phyloP scores from a whole-genome alignment of 2,113 vertebrate genomes.

The Triplophysa dalaica region DNA sequence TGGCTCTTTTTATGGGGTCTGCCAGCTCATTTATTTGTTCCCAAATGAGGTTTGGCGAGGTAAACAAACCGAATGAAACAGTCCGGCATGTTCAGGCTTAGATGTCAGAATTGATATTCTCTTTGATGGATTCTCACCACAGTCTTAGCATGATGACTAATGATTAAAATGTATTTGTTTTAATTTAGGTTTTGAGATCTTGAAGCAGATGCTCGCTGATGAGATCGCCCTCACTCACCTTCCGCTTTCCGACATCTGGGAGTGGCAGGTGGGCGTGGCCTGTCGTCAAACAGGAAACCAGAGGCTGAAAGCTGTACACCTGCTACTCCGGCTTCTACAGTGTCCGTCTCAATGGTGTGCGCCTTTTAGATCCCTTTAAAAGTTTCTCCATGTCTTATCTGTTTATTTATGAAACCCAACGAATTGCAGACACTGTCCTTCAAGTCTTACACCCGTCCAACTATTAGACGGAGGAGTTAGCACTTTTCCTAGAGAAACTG shows the following conservation, averaged over 20 bases:
- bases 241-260: constrained; percentile 88
- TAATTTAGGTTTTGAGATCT: constrained; percentile 88
- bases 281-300: constrained; percentile 93
- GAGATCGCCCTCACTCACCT: constrained; percentile 83
- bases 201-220: constrained; percentile 94
- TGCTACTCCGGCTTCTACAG: constrained; percentile 86
- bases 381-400: not conserved
- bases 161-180: not conserved
- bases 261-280: constrained; percentile 94
- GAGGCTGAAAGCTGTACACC: constrained; percentile 89
- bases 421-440: not conserved
- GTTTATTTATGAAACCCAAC: not conserved
- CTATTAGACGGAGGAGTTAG: not conserved
- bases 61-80: constrained; percentile 28
- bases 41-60: constrained; percentile 1
- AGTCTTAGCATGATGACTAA: not conserved
- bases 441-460: not conserved
- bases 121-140: too few species aligned
- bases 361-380: rapidly evolving
- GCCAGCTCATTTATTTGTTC: constrained; percentile 29
- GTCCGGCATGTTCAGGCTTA: not conserved
- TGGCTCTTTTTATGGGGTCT: constrained; percentile 20
- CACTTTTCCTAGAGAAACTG: constrained; percentile 1
- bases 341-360: constrained; percentile 82
- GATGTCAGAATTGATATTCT: not conserved